Evolutionary conservation across 2,113 vertebrate genomes (phyloP), one percentile per base, ranked within the genome.

Genomic region (Elaphurus davidianus): DNA sequence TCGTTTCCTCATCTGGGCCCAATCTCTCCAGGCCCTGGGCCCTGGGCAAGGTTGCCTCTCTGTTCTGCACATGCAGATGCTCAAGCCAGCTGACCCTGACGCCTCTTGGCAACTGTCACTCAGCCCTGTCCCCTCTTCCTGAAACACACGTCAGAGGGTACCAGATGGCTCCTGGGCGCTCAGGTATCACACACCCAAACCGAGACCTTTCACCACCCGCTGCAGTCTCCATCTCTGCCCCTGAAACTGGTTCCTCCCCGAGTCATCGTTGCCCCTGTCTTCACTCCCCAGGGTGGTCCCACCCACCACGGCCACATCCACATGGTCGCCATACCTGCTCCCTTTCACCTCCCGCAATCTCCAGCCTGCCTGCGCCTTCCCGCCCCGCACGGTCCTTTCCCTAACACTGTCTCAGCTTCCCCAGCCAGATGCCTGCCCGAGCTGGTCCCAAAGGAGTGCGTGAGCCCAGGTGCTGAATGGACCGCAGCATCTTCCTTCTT

Each of bases 381-480:
- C 3, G 6, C 8, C 17, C 27, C 7, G 2, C 11, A 7, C 3
- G 4, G 85, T 3, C 36, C 3, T 14, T 11, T 52, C 57, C 16
- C 96, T 23, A 14, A 7, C 0, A 30, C 47, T 14, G 27, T 7
- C 15, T 21, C 7, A 0, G 62, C 13, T 4, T 1, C 55, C 43
- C 45, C 3, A 4, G 14, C 6, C 0, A 0, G 3, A 6, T 4
- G 1, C 17, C 30, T 10, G 28, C 6, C 78, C 30, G 0, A 1
- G 86, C 54, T 0, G 28, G 21, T 7, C 16, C 3, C 1, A 2
- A 1, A 3, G 0, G 2, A 33, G 2, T 1, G 21, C 15, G 5
- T 0, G 5, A 9, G 10, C 2, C 21, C 55, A 40, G 7, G 43
- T 7, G 43, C 5, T 6, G 10, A 52, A 7, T 3, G 33, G 59